Base-by-base conservation (phyloP, 2,113 vertebrate species). In the Vimba vimba region DNA sequence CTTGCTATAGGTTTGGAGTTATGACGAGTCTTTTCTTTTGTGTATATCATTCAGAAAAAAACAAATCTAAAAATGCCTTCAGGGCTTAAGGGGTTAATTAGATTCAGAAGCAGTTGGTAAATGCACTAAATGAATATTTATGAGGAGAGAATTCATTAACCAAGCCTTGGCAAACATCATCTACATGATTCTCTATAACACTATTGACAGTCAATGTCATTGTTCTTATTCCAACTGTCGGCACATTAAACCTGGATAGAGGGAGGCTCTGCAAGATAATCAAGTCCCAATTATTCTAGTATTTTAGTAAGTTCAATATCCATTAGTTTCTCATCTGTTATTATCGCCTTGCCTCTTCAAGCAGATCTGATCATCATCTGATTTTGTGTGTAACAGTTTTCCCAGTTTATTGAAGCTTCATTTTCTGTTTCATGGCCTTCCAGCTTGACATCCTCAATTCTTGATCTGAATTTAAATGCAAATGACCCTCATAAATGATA, bases 381-480 rank as follows among this genome's bases (percentile, higher is more conserved):
- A 50, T 47, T 33, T 45, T 21, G 10, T 23, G 33, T 59, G 39
- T 50, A 77, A 73, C 15, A 39, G 39, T 85, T 71, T 64, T 64
- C 57, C 57, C 12, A 50, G 60, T 59, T 59, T 33, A 73, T 69
- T 82, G 85, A 25, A 45, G 64, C 39, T 55, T 83, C 7, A 25
- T 83, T 83, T 77, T 52, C n/a, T 43, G 43, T 39, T 82, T 57
- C 17, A 45, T 43, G 43, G 43, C 68, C 47, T 85, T 59, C 50
- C 43, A 76, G 59, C 33, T 59, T 80, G 27, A 39, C 33, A 60
- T 82, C 50, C 55, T 86, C 55, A 62, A 27, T 55, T 23, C 36
- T 71, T 79, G 60, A 73, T 85, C 75, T 74, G 36, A 62, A 84
- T 84, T 84, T 57, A 85, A 87, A 86, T 83, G 86, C 79, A 84